Conservation (phyloP, 1,140 invertebrate species). For the Mya arenaria region DNA sequence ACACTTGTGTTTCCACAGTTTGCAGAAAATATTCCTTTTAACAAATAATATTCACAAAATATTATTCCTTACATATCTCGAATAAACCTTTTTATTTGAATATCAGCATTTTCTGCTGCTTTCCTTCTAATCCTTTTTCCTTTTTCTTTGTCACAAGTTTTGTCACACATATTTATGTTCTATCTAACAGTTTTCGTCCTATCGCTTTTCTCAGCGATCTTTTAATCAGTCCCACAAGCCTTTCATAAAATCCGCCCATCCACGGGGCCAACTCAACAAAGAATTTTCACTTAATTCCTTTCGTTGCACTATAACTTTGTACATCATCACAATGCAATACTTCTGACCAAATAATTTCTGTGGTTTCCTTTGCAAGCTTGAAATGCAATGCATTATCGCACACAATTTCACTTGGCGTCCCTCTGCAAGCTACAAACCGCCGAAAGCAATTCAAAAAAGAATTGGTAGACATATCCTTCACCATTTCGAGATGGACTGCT, state of each 20-base stretch:
- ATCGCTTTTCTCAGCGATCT: not conserved
- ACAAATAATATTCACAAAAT: too few relatives aligned
- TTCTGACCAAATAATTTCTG: not conserved
- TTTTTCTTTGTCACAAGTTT: too few relatives aligned
- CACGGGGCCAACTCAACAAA: not conserved
- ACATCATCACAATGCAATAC: not conserved
- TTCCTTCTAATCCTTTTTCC: too few relatives aligned
- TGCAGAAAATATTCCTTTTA: too few relatives aligned
- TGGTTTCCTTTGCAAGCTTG: not conserved
- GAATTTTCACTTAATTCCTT: not conserved
- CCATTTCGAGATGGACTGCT: slow-evolving; percentile 22
- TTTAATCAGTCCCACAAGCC: not conserved
- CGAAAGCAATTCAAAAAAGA: not conserved
- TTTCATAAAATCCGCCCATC: slow-evolving; percentile 2
- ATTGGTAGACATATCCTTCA: slow-evolving; percentile 11
- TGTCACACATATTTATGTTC: too few relatives aligned
- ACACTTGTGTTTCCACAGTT: too few relatives aligned
- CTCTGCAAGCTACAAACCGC: slow-evolving; percentile 15
- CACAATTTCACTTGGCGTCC: slow-evolving; percentile 3
- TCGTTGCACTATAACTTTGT: not conserved
- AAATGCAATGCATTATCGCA: slow-evolving; percentile 13
- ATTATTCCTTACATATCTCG: too few relatives aligned
- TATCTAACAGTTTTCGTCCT: not conserved
- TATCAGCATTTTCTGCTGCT: too few relatives aligned
- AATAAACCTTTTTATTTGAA: too few relatives aligned